Percentiles rank a stretch among this genome's conserved stretches.
These are phyloP conservation scores for Hyla sarda DNA, from an alignment of 2,113 vertebrate species.

Conservation along the genomic window DNA sequence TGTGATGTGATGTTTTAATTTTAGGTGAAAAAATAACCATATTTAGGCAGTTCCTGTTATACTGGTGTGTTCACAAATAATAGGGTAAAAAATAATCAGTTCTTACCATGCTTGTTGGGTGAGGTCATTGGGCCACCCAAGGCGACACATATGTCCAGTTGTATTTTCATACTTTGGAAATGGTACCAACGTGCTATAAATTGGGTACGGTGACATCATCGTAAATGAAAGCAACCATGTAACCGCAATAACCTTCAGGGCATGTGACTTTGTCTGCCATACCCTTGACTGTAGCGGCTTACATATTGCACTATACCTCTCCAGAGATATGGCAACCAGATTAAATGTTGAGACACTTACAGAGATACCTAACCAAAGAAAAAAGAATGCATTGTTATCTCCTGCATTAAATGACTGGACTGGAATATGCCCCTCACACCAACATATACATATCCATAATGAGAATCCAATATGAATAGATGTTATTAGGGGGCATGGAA, in stretches of 20 bases:
- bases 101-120: conserved; percentile 94
- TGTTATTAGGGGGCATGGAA: not conserved
- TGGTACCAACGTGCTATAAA: conserved; percentile 89
- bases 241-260: conserved; percentile 88
- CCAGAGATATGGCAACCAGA: conserved; percentile 94
- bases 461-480: not conserved
- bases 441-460: not conserved
- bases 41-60: no score
- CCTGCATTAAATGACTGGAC: not conserved
- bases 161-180: conserved; percentile 89
- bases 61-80: no score
- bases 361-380: conserved; percentile 80
- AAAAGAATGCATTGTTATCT: conserved; percentile 51
- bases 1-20: no score
- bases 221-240: conserved; percentile 90
- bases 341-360: conserved; percentile 97
- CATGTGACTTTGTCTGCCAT: conserved; percentile 98
- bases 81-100: not conserved
- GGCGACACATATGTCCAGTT: conserved; percentile 92
- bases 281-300: conserved; percentile 90
- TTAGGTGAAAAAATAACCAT: no score
- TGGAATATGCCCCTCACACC: not conserved
- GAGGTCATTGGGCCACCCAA: conserved; percentile 84
- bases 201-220: conserved; percentile 95
- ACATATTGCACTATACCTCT: conserved; percentile 96